Evolutionary conservation across 1,140 invertebrate genomes (phyloP).

Genomic region (Drosophila arizonae): DNA sequence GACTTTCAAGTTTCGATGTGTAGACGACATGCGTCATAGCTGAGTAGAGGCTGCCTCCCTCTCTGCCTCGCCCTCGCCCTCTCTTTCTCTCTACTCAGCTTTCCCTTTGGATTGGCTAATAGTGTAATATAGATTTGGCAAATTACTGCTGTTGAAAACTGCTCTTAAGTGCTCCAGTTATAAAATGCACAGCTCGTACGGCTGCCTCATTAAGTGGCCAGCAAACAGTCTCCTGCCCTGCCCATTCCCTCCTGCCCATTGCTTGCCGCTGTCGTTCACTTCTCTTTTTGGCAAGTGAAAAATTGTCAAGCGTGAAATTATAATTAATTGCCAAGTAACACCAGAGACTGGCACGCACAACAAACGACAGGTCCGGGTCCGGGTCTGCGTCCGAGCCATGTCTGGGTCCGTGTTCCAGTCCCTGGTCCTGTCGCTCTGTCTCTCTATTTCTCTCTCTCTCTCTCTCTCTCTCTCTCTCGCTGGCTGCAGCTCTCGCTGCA

Average conservation of each 20-base stretch:
- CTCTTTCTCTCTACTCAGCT: conserved; percentile 1
- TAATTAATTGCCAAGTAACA: conserved; percentile 70
- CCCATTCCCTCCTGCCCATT: background rate
- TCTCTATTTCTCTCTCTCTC: background rate
- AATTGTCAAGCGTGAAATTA: conserved; percentile 75
- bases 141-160: conserved; percentile 18
- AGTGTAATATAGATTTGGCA: conserved; percentile 21
- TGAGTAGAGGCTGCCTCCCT: conserved; percentile 16
- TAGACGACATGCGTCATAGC: conserved; percentile 46
- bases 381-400: background rate
- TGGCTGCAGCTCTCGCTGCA: conserved; percentile 32
- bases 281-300: conserved; percentile 52
- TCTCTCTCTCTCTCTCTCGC: background rate
- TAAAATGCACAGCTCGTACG: conserved; percentile 43
- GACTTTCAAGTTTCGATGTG: conserved; percentile 63
- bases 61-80: conserved; percentile 22
- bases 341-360: conserved; percentile 49
- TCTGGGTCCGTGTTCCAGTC: background rate
- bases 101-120: conserved; percentile 4
- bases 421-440: background rate
- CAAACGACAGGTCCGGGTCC: conserved; percentile 11
- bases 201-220: conserved; percentile 39
- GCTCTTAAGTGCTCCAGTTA: conserved; percentile 31
- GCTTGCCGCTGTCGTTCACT: background rate
- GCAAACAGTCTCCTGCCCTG: background rate